Conservation (phyloP, 2,113 vertebrate genomes). For the Mugil cephalus region DNA sequence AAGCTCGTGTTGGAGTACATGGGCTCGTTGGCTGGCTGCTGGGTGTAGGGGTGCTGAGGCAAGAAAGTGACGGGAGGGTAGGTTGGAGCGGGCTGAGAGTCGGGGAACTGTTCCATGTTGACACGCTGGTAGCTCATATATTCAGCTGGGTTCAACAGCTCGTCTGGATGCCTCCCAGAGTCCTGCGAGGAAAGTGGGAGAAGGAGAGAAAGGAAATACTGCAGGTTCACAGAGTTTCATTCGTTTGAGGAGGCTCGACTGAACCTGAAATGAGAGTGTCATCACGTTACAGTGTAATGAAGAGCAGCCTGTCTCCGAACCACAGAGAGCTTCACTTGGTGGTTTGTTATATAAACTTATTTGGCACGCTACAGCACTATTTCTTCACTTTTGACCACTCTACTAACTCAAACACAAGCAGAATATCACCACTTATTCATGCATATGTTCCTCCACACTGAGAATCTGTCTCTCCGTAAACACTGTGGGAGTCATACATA, state of each 20-base stretch:
- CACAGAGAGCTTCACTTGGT: background rate
- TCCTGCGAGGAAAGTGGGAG: slow-evolving; percentile 80
- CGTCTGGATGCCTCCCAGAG: slow-evolving; percentile 85
- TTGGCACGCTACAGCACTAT: background rate
- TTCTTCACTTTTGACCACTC: too few relatives aligned
- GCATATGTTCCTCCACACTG: background rate
- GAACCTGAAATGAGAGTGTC: background rate
- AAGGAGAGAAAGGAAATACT: slow-evolving; percentile 21
- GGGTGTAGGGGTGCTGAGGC: slow-evolving; percentile 84
- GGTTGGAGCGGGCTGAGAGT: slow-evolving; percentile 76
- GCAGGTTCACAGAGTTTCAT: slow-evolving; percentile 23
- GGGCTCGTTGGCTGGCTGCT: slow-evolving; percentile 73
- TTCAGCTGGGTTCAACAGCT: slow-evolving; percentile 85
- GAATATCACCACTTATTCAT: background rate
- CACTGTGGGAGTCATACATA: background rate
- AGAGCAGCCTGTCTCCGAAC: slow-evolving; percentile 1
- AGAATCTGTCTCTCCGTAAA: background rate
- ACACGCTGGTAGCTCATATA: slow-evolving; percentile 85
- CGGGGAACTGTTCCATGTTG: slow-evolving; percentile 80
- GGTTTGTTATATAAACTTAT: slow-evolving; percentile 17
- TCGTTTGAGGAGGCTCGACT: background rate
- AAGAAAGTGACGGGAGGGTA: slow-evolving; percentile 82
- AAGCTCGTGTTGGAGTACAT: slow-evolving; percentile 88
- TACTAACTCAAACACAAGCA: background rate
- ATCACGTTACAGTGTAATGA: slow-evolving; percentile 15